Percentiles rank a stretch among this genome's conserved stretches.
These are phyloP conservation scores for Coronaproctus castanopsis DNA, from an alignment of 2,888 invertebrate species.

Conservation along the genomic window DNA sequence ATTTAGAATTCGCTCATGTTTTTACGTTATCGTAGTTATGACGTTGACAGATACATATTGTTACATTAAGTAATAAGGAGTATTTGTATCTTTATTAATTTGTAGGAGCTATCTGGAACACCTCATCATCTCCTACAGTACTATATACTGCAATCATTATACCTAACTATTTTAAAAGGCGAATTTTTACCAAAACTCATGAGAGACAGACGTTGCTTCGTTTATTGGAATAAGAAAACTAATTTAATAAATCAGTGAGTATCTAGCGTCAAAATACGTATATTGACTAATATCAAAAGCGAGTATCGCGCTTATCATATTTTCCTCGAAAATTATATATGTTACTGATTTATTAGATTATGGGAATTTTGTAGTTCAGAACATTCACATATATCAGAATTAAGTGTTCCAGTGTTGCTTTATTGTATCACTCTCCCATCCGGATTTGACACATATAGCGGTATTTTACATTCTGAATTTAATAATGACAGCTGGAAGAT, in stretches of 20 bases:
- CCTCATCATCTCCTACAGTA: conserved; percentile 82
- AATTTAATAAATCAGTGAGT: conserved; percentile 72
- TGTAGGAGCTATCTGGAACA: conserved; percentile 53
- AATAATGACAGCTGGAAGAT: conserved; percentile 71
- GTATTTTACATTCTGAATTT: conserved; percentile 84
- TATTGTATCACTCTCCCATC: conserved; percentile 86
- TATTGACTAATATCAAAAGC: too few relatives aligned
- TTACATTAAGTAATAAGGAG: too few relatives aligned
- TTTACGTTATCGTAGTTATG: too few relatives aligned
- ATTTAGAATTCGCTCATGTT: too few relatives aligned
- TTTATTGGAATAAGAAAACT: conserved; percentile 92
- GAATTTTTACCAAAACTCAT: conserved; percentile 75
- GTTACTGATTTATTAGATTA: conserved; percentile 36
- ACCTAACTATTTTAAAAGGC: conserved; percentile 75
- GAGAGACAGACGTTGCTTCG: conserved; percentile 73
- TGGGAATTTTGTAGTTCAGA: conserved; percentile 85
- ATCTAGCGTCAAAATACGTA: too few relatives aligned
- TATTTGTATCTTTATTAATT: too few relatives aligned
- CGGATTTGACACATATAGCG: conserved; percentile 90
- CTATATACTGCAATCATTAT: conserved; percentile 76
- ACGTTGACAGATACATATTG: too few relatives aligned
- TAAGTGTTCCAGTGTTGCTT: conserved; percentile 74
- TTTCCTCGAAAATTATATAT: conserved; percentile 1
- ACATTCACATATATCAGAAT: conserved; percentile 82
- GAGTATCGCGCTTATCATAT: too few relatives aligned